Evolutionary conservation across 2,888 invertebrate genomes (phyloP).

Genomic region (Pollenia griseotomentosa): DNA sequence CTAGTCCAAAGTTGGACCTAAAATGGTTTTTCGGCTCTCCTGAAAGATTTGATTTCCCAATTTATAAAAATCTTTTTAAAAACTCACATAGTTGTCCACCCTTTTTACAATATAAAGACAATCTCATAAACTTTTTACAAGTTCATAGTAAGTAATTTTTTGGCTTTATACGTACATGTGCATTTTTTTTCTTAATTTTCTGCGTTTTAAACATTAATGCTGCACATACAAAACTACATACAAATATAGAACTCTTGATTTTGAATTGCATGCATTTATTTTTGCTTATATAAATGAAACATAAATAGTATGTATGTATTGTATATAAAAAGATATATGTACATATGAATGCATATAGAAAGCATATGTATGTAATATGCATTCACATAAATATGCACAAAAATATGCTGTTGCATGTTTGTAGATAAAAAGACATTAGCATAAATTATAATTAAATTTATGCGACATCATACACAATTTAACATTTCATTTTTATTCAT

Average conservation of each 20-base stretch:
- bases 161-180: background rate
- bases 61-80: background rate
- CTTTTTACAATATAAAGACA: slow-evolving; percentile 20
- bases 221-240: background rate
- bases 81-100: background rate
- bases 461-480: slow-evolving; percentile 73
- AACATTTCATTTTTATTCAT: slow-evolving; percentile 66
- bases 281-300: background rate
- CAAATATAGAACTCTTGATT: slow-evolving; percentile 1
- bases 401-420: slow-evolving; percentile 72
- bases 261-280: slow-evolving; percentile 3
- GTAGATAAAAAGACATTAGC: slow-evolving; percentile 76
- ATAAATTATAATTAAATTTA: slow-evolving; percentile 77
- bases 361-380: background rate
- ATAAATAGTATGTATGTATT: background rate
- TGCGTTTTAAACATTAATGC: slow-evolving; percentile 36
- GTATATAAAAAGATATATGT: background rate
- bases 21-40: too few relatives aligned
- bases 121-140: slow-evolving; percentile 6
- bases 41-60: too few relatives aligned
- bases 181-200: background rate
- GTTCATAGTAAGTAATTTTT: slow-evolving; percentile 8
- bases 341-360: slow-evolving; percentile 11
- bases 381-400: background rate
- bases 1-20: too few relatives aligned